Evolutionary conservation across 2,888 invertebrate genomes (phyloP), one percentile per base, ranked within the genome.

Genomic region (Agrilus biguttatus): DNA sequence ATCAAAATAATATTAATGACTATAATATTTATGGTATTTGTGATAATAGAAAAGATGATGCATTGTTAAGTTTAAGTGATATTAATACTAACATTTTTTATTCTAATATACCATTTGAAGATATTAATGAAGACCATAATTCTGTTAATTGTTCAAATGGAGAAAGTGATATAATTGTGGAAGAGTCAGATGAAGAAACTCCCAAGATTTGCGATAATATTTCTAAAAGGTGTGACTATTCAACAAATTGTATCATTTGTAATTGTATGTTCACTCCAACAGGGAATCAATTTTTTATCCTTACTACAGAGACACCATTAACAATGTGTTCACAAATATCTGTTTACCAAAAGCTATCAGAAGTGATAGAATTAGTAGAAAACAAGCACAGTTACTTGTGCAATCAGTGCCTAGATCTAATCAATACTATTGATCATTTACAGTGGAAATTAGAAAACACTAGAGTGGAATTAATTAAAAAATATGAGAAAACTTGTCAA

Each of bases 401-500:
- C 42, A 60, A 59, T 46, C 56, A 61, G 39, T 68, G 67, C 52
- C 56, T 68, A 47, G 59, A 57, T 28, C 50, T 67, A 17, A 54
- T 68, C 12, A 67, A 67, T 45, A 61, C 62, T 3, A 61, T 66
- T 10, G 67, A 68, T 53, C 61, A 65, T 47, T 56, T 68, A 36
- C 62, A 67, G 51, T 41, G 60, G 7, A 63, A 66, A 49, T 45
- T 67, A 21, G 53, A 59, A 14, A 55, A 48, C 44, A 56, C 57
- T 37, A 59, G 57, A 45, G 42, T 43, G n/a, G 61, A 64, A 46
- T 49, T 66, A 39, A 39, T 51, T n/a, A 47, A 46, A 10, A 64
- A 63, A 45, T 63, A 54, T 49, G 50, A 56, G 47, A 55, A 52
- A 43, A 58, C 57, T 12, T 58, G 56, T 37, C 42, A 43, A 33